phyloP scores from a whole-genome alignment of 1,140 invertebrate species.

The Portunus trituberculatus region DNA sequence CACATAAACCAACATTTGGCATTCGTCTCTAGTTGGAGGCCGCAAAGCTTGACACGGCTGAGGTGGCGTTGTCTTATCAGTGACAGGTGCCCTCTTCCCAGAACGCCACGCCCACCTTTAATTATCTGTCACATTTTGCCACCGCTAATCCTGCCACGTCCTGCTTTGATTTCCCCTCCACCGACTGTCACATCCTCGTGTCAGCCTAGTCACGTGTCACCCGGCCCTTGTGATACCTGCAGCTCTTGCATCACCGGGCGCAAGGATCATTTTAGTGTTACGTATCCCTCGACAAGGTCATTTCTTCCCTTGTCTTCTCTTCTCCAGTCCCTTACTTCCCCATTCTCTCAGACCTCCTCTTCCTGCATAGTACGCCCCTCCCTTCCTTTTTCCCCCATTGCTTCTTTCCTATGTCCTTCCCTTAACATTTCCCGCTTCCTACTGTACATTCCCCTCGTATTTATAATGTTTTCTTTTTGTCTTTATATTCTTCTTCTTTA shows the following conservation, averaged over 20 bases:
- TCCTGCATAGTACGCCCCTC: background rate
- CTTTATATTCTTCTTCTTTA: too few species aligned
- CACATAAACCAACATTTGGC: background rate
- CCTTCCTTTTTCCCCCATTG: background rate
- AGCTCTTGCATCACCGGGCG: background rate
- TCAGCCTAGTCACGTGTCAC: background rate
- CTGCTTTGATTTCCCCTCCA: background rate
- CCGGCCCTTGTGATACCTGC: background rate
- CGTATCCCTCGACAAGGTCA: background rate
- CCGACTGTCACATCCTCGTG: too few species aligned
- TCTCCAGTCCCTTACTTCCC: background rate
- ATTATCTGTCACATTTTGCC: background rate
- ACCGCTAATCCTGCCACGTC: background rate
- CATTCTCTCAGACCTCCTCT: background rate
- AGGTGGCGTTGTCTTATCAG: background rate
- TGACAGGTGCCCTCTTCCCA: background rate
- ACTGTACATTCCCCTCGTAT: too few species aligned
- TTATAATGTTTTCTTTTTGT: too few species aligned
- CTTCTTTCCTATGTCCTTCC: background rate
- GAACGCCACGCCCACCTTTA: background rate
- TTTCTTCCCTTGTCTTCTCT: background rate
- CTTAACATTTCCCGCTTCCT: too few species aligned
- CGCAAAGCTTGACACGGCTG: background rate
- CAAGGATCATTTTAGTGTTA: background rate
- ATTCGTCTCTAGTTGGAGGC: background rate